Evolutionary conservation across 2,888 invertebrate genomes (phyloP).

Genomic region (Calliphora vomitoria): DNA sequence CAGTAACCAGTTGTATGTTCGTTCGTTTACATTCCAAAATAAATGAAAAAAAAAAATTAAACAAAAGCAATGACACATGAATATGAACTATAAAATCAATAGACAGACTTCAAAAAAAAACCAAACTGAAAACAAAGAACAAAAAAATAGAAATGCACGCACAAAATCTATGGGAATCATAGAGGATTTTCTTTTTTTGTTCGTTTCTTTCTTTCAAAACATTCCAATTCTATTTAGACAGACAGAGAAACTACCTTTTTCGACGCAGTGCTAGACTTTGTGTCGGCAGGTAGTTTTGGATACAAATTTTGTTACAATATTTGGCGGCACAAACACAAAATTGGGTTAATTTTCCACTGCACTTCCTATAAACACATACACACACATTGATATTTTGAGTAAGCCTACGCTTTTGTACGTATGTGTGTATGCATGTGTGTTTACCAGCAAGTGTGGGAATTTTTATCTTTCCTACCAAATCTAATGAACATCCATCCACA

Average conservation of each 20-base stretch:
- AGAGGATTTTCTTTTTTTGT: slow-evolving; percentile 56
- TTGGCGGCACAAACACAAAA: slow-evolving; percentile 61
- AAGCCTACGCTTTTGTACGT: slow-evolving; percentile 45
- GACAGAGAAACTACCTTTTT: no score
- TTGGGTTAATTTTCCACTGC: slow-evolving; percentile 72
- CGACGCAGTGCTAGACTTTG: no score
- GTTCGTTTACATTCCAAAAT: slow-evolving; percentile 3
- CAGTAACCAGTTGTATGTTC: slow-evolving; percentile 58
- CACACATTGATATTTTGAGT: background rate
- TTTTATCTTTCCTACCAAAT: slow-evolving; percentile 63
- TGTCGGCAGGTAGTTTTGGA: slow-evolving; percentile 68
- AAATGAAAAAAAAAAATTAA: slow-evolving; percentile 38
- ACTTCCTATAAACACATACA: slow-evolving; percentile 53
- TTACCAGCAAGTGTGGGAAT: slow-evolving; percentile 67
- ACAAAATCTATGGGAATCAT: slow-evolving; percentile 68
- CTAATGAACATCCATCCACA: slow-evolving; percentile 55
- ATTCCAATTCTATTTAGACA: slow-evolving; percentile 31
- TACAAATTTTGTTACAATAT: slow-evolving; percentile 61
- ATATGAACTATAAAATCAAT: slow-evolving; percentile 38
- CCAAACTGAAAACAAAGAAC: slow-evolving; percentile 32
- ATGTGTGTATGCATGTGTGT: slow-evolving; percentile 1
- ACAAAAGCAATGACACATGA: slow-evolving; percentile 69
- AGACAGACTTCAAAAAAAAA: slow-evolving; percentile 39
- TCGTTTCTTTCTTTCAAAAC: background rate
- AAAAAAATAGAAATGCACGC: slow-evolving; percentile 44